These are phyloP conservation scores for Oxycera nigricornis DNA, from an alignment of 2,888 invertebrate species.

Conservation along the genomic window DNA sequence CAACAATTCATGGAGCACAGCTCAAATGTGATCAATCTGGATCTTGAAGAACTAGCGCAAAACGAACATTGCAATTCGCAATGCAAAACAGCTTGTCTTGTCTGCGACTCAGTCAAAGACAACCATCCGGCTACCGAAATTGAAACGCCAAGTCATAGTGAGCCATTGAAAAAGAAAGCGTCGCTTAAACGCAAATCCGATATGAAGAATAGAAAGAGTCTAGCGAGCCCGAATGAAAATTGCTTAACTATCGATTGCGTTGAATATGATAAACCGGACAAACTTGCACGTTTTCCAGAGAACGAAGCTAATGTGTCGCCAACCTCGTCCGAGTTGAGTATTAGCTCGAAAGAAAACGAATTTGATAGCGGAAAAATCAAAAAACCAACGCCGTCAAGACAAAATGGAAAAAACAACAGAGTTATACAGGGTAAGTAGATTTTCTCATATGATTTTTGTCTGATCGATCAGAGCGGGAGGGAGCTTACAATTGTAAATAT, in stretches of 20 bases:
- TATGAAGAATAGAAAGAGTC: not conserved
- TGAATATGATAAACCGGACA: conserved; percentile 43
- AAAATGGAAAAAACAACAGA: not conserved
- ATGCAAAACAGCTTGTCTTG: not conserved
- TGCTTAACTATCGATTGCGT: conserved; percentile 49
- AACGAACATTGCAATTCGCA: too few species aligned
- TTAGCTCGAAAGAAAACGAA: conserved; percentile 60
- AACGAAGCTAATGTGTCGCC: conserved; percentile 54
- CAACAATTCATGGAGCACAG: conserved; percentile 1
- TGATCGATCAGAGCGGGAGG: not conserved
- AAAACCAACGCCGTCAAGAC: not conserved
- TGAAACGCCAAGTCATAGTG: too few species aligned
- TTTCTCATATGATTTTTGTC: not conserved
- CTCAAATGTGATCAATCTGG: conserved; percentile 4
- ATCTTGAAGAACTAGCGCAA: not conserved
- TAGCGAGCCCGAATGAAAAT: not conserved
- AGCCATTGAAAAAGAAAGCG: not conserved
- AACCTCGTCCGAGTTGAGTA: conserved; percentile 57
- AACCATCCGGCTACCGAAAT: too few species aligned
- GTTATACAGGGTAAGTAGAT: conserved; percentile 20
- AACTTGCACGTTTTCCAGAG: not conserved
- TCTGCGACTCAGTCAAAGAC: not conserved
- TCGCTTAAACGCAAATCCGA: conserved; percentile 14
- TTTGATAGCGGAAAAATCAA: conserved; percentile 47
- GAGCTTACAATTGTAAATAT: not conserved